Base-by-base conservation (phyloP, 2,797 vertebrate species). In the Chaetodon trifasciatus region DNA sequence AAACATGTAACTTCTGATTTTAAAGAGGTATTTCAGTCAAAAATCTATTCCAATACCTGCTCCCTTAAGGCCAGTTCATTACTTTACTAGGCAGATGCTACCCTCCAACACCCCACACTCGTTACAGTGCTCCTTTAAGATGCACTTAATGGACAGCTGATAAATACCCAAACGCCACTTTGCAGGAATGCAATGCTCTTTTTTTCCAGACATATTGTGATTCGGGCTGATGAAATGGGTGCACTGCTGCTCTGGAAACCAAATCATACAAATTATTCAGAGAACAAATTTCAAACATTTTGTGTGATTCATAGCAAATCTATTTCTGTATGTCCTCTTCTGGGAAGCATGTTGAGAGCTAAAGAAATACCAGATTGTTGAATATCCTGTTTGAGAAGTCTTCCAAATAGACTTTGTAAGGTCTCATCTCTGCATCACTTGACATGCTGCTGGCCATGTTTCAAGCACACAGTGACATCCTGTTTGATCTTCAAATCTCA, bases 401-500 rank as follows among this genome's bases (percentile, higher is more conserved):
- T 62, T 85, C 77, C 74, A 78, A 85, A 78, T 84, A 16, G 70
- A 69, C 68, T 68, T 79, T 52, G 52, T 50, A 56, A 68, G 50
- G 73, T 77, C 88, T 81, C 73, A 50, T 81, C 76, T 79, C 77
- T 60, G 70, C 71, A 47, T 88, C 78, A 60, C 83, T 79, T 79
- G 83, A 88, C 70, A 82, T 74, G 84, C 80, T 79, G 74, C 83
- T 82, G 80, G 69, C 79, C 6, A 8, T 24, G 66, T 70, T 84
- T 91, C 91, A 92, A 88, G 76, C 74, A 8, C 74, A 57, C 55
- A 84, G 83, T 91, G 88, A 92, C 93, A 89, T 92, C 79, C 80
- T 83, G 88, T 93, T 93, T 92, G 90, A 91, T 94, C 88, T 87
- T 73, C 74, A 63, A 58, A 78, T 91, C 89, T 92, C 81, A 85